Evolutionary conservation across 2,797 vertebrate genomes (phyloP).

Genomic region (Naso thynnoides): DNA sequence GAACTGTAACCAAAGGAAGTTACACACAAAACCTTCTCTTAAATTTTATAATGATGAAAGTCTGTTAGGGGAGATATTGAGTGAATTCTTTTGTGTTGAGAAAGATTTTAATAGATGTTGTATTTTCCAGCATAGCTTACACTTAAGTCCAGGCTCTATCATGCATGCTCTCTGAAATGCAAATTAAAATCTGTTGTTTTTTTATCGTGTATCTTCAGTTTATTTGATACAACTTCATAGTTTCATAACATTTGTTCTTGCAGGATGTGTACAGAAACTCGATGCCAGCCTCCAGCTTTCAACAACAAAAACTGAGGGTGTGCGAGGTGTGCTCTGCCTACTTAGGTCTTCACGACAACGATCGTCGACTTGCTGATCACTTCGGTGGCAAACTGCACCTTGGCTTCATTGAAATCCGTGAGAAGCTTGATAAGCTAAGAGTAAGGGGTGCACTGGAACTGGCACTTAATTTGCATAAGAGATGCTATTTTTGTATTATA

Average conservation of each 20-base stretch:
- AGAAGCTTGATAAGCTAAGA: conserved; percentile 96
- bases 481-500: neutral
- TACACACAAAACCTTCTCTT: no score
- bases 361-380: conserved; percentile 96
- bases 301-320: conserved; percentile 97
- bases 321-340: conserved; percentile 99
- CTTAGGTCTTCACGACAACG: conserved; percentile 97
- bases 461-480: neutral
- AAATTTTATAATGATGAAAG: neutral
- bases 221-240: neutral
- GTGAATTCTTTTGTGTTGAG: no score
- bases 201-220: neutral
- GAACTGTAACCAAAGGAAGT: neutral
- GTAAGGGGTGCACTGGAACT: conserved; percentile 69
- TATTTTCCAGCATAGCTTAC: neutral
- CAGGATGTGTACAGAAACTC: conserved; percentile 98
- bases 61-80: neutral
- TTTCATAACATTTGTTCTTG: conserved; percentile 6
- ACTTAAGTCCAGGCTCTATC: neutral
- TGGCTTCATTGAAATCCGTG: conserved; percentile 98
- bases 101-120: neutral
- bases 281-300: conserved; percentile 99
- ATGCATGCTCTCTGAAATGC: neutral
- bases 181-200: neutral
- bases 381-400: conserved; percentile 98